Evolutionary conservation across 2,797 vertebrate species (phyloP).

Genomic region (Eulemur rubriventer): DNA sequence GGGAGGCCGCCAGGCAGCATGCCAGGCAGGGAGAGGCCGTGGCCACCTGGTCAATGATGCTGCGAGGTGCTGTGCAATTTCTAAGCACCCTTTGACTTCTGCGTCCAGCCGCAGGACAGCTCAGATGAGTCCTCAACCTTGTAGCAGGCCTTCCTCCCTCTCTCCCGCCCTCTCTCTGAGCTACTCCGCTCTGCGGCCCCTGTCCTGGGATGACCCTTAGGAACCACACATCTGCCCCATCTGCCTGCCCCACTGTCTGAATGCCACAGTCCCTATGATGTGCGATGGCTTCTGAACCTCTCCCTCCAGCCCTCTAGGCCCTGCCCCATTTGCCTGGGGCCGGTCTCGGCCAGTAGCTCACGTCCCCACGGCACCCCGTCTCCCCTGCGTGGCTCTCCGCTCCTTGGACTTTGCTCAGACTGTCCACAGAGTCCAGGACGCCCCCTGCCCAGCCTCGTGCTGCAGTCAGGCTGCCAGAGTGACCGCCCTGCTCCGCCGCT

Average conservation of each 20-base stretch:
- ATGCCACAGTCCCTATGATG: rapidly evolving
- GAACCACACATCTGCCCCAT: neutral
- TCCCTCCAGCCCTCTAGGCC: rapidly evolving
- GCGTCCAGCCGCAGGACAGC: neutral
- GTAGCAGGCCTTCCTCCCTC: neutral
- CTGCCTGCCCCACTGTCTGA: neutral
- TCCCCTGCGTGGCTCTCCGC: too few relatives aligned
- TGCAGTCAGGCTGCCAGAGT: neutral
- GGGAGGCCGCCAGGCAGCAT: neutral
- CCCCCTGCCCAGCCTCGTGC: neutral
- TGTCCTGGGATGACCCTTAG: neutral
- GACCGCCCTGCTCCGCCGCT: neutral
- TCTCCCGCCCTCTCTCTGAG: neutral
- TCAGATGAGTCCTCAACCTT: neutral
- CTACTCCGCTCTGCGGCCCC: neutral
- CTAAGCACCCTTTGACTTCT: neutral
- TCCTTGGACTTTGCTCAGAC: neutral
- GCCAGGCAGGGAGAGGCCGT: neutral
- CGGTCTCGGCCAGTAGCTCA: neutral
- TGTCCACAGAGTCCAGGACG: neutral
- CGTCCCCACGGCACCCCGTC: too few relatives aligned
- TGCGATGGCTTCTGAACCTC: neutral
- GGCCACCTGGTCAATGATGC: neutral
- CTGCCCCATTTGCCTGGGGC: rapidly evolving
- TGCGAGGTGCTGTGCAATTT: neutral